A percentile compares a stretch with the other conserved stretches of the same genome.
Conservation (phyloP, 2,888 invertebrate species). For the Vesta saturnalis region DNA sequence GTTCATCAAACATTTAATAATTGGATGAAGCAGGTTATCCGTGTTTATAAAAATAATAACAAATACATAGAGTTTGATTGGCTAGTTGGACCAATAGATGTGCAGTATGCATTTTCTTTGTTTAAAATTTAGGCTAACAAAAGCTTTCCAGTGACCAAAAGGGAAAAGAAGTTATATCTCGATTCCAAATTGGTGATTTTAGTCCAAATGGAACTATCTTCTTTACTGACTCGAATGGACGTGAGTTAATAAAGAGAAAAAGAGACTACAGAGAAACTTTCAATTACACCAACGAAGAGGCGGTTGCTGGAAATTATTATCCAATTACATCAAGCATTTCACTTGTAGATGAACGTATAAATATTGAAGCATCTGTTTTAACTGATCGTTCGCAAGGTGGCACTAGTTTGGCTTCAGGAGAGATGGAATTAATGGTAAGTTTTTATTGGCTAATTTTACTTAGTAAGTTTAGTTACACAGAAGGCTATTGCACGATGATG, state of each 20-base stretch:
- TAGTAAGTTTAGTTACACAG: conserved; percentile 73
- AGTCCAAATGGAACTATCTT: conserved; percentile 65
- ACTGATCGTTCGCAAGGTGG: conserved; percentile 73
- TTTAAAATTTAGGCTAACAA: conserved; percentile 25
- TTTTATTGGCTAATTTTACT: conserved; percentile 58
- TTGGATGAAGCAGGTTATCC: conserved; percentile 71
- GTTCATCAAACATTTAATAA: conserved; percentile 69
- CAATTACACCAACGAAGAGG: conserved; percentile 64
- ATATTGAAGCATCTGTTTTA: conserved; percentile 60
- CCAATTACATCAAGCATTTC: conserved; percentile 71
- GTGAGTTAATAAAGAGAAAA: conserved; percentile 72
- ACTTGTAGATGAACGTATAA: neutral
- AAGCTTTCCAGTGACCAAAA: conserved; percentile 56
- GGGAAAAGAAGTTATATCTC: conserved; percentile 76
- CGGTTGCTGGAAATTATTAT: conserved; percentile 76
- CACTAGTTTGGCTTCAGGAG: conserved; percentile 68
- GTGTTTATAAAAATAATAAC: conserved; percentile 64
- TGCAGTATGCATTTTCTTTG: conserved; percentile 56
- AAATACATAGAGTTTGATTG: conserved; percentile 69
- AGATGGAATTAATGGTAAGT: conserved; percentile 73
- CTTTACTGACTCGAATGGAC: conserved; percentile 82
- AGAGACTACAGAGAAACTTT: conserved; percentile 70
- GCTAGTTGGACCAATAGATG: conserved; percentile 72
- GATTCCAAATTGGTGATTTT: conserved; percentile 68
- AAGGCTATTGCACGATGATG: conserved; percentile 82